These are phyloP conservation scores for Drosophila pseudotalamancana DNA, from an alignment of 2,888 invertebrate genomes.

Conservation along the genomic window DNA sequence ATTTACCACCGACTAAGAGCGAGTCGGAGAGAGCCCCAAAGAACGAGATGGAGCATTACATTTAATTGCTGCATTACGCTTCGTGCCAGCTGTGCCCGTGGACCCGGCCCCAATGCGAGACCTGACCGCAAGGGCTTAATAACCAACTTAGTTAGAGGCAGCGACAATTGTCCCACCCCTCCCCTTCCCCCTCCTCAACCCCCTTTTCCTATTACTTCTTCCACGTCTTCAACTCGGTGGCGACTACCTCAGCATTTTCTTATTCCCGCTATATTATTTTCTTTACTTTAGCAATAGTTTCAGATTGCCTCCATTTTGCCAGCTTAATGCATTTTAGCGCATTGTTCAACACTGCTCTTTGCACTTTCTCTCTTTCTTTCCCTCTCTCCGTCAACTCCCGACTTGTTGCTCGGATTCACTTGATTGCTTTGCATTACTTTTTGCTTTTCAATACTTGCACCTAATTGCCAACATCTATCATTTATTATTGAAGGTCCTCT, in stretches of 20 bases:
- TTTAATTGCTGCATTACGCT: conserved; percentile 70
- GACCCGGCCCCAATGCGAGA: neutral
- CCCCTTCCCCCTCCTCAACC: neutral
- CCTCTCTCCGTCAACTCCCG: neutral
- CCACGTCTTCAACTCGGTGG: no score
- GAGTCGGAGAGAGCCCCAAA: neutral
- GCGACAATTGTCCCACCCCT: conserved; percentile 38
- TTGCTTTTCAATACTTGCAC: neutral
- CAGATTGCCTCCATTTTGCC: conserved; percentile 13
- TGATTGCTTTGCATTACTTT: no score
- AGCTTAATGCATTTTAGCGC: neutral
- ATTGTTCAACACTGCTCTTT: conserved; percentile 8
- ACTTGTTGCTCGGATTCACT: no score
- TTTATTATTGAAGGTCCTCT: neutral
- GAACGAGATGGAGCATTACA: conserved; percentile 34
- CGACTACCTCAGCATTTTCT: neutral
- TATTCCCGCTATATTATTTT: neutral
- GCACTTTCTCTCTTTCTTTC: neutral
- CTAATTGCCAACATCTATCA: no score
- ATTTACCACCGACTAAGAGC: conserved; percentile 27
- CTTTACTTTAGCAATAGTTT: neutral
- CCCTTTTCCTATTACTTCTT: no score
- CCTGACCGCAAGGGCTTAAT: conserved; percentile 40
- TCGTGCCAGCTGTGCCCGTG: conserved; percentile 56
- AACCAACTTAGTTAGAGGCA: conserved; percentile 40